Evolutionary conservation across 2,888 invertebrate species (phyloP).

Genomic region (Ariolimax columbianus): DNA sequence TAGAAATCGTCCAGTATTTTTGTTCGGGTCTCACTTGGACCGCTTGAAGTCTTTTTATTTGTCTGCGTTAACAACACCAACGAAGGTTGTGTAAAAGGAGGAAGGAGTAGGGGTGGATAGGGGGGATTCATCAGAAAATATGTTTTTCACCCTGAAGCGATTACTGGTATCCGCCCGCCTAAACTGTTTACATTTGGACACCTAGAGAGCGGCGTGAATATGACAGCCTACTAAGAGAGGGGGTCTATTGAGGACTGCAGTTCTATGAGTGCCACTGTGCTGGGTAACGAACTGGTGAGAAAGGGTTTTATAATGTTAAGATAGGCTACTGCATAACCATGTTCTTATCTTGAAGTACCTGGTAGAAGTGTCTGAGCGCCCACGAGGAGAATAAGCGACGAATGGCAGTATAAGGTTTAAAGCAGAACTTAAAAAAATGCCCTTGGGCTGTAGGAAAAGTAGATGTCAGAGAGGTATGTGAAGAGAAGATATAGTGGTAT

Average conservation of each 20-base stretch:
- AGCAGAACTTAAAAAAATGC: too few relatives aligned
- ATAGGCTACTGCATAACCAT: background rate
- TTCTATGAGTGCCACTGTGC: background rate
- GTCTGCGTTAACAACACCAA: background rate
- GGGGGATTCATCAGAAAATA: background rate
- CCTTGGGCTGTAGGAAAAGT: too few relatives aligned
- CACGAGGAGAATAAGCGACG: too few relatives aligned
- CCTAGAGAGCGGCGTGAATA: background rate
- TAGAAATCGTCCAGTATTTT: slow-evolving; percentile 32
- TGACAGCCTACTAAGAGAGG: slow-evolving; percentile 31
- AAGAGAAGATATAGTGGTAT: too few relatives aligned
- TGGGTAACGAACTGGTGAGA: background rate
- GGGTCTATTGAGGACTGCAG: background rate
- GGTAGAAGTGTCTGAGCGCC: too few relatives aligned
- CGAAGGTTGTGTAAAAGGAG: background rate
- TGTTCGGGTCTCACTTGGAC: slow-evolving; percentile 10
- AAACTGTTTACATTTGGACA: slow-evolving; percentile 4
- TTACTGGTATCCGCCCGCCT: slow-evolving; percentile 4
- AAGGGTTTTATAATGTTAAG: background rate
- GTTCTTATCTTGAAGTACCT: background rate
- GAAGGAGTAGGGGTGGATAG: background rate
- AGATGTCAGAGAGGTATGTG: too few relatives aligned
- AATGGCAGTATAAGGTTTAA: too few relatives aligned
- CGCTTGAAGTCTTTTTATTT: background rate
- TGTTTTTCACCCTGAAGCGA: slow-evolving; percentile 42